Percentiles rank a stretch among this genome's conserved stretches.
phyloP scores from a whole-genome alignment of 2,797 vertebrate species.

The Macropus fuliginosus region DNA sequence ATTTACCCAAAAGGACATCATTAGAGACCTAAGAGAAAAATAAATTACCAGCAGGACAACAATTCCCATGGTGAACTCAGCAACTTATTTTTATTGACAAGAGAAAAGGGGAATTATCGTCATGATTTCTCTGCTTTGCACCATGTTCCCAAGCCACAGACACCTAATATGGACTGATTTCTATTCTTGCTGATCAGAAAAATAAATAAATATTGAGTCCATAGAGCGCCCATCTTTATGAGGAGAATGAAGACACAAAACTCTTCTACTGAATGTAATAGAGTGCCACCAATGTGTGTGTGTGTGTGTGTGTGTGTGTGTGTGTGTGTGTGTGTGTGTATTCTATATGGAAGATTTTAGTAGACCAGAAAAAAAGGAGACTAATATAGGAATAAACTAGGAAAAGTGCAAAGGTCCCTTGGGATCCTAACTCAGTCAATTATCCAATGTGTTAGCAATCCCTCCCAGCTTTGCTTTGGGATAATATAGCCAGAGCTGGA shows the following conservation, averaged over 20 bases:
- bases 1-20: slow-evolving; percentile 71
- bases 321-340: not conserved
- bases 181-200: slow-evolving; percentile 69
- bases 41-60: slow-evolving; percentile 66
- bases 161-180: slow-evolving; percentile 61
- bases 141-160: slow-evolving; percentile 58
- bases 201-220: slow-evolving; percentile 65
- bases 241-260: not conserved
- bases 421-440: not conserved
- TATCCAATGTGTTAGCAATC: not conserved
- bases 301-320: not conserved
- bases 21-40: slow-evolving; percentile 78
- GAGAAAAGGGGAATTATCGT: slow-evolving; percentile 75
- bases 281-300: not conserved
- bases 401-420: not conserved
- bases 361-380: not conserved
- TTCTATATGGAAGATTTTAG: not conserved
- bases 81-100: slow-evolving; percentile 80
- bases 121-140: slow-evolving; percentile 74
- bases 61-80: slow-evolving; percentile 79
- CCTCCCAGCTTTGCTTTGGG: not conserved
- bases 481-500: not conserved
- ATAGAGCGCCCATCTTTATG: slow-evolving; percentile 34
- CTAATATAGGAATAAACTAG: not conserved
- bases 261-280: not conserved